Base-by-base conservation (phyloP, 2,888 invertebrate genomes). In the Panorpa germanica region DNA sequence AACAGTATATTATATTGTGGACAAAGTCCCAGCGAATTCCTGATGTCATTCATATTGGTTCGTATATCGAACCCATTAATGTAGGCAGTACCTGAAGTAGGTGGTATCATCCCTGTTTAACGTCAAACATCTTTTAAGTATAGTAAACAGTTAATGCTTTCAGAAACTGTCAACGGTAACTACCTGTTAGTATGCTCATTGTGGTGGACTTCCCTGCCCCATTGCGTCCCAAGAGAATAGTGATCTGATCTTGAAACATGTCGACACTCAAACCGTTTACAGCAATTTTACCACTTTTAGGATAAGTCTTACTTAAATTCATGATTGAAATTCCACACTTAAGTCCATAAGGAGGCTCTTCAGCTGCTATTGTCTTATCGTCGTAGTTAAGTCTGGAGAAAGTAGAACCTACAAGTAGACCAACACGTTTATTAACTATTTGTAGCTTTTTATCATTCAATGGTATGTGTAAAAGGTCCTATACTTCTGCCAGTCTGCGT, bases 201-300 rank as follows among this genome's bases (percentile, higher is more conserved):
- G 88, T 85, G 0, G 91, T 90, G 1, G 88, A 86, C 58, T 91
- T 91, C 7, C 90, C 90, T 27, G 90, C 90, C 3, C 91, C 90
- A 45, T 85, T 86, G 43, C 61, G 61, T 2, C 61, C 61, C 22
- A 83, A 53, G n/a, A 81, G 47, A 3, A 81, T 83, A 0, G 88
- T 88, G 36, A 90, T 86, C 56, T 91, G 86, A 35, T 78, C 74
- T 45, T 81, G 73, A 46, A 78, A 90, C 65, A 91, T 76, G 42
- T 81, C 80, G 35, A 86, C 43, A n/a, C 65, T 66, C 28, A 86
- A 52, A 34, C 71, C 65, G 35, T 71, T 62, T 0, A 80, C 77
- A 2, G 70, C 78, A 15, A 57, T 47, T 43, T 46, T 64, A 29
- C 52, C n/a, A n/a, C n/a, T 64, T 4, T 50, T 52, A 1, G 53